Base-by-base conservation (phyloP, 2,113 vertebrate genomes). In the Mola mola region DNA sequence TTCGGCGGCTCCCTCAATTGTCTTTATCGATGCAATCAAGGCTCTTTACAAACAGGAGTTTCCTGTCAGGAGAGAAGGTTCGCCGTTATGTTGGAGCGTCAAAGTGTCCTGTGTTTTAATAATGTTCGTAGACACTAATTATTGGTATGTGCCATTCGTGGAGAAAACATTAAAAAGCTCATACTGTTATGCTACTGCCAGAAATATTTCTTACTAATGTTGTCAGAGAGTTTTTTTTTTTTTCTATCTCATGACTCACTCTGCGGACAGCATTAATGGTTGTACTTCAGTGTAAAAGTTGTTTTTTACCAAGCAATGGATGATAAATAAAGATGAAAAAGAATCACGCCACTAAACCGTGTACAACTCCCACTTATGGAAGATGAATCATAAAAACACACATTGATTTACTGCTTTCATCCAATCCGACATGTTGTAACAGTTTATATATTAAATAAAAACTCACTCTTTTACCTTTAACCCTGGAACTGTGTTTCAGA, bases 1-100 rank as follows among this genome's bases (percentile, higher is more conserved):
- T 51, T 60, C 43, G 58, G 41, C 38, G 2, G 48, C 61, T 72
- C 26, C 47, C 15, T 44, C 50, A 13, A 51, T 40, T 53, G 38
- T 63, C 31, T 76, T 56, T 38, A 52, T 42, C 12, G 6, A 47
- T 56, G 44, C 31, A 58, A 73, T 48, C 28, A 31, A 64, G 11
- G 33, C 48, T 63, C 42, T 55, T 56, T 46, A 44, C 19, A 76
- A 67, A 65, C 59, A 58, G 2, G 22, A 37, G 52, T 38, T 55
- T 57, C 49, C 37, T 70, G 25, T 61, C 61, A 64, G 17, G 12
- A 42, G 47, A 46, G 50, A 16, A 17, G 40, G 34, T 33, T 29
- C 40, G 8, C 2, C 17, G 33, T 70, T 59, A 44, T 33, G 42
- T 17, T 52, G 12, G 6, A 64, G 25, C 53, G n/a, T 15, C 12